Conservation (phyloP, 2,888 invertebrate genomes). For the Mechanitis mazaeus region DNA sequence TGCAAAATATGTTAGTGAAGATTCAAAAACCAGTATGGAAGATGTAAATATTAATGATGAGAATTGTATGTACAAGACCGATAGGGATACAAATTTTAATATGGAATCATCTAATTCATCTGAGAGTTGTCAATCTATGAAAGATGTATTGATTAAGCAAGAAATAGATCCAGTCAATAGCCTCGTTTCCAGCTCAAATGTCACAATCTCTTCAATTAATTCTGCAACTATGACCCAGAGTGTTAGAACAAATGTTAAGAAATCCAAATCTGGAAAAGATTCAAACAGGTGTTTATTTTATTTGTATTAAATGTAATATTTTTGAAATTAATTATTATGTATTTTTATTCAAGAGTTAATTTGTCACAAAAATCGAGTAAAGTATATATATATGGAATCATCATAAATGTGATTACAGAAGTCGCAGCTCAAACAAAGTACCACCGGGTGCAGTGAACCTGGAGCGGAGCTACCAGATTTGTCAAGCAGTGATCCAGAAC, state of each 20-base stretch:
- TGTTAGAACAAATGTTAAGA: constrained; percentile 52
- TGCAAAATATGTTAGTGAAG: constrained; percentile 66
- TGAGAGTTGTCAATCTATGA: constrained; percentile 69
- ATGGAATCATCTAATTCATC: constrained; percentile 73
- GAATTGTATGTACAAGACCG: constrained; percentile 68
- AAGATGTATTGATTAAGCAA: constrained; percentile 57
- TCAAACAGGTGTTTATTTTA: constrained; percentile 50
- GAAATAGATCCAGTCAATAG: constrained; percentile 51
- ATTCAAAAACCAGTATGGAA: constrained; percentile 68
- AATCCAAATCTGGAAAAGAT: constrained; percentile 62
- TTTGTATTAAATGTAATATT: no score
- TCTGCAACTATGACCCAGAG: constrained; percentile 52
- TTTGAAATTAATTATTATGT: no score
- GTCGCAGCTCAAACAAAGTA: constrained; percentile 81
- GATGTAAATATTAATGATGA: constrained; percentile 69
- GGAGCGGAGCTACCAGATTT: constrained; percentile 96
- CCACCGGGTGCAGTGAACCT: constrained; percentile 94
- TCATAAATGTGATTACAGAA: constrained; percentile 46
- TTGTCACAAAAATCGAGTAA: constrained; percentile 8
- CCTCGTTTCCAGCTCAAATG: constrained; percentile 52
- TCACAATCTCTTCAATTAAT: constrained; percentile 48
- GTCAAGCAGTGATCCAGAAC: constrained; percentile 94
- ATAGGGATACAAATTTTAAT: constrained; percentile 67
- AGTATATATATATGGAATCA: not conserved
- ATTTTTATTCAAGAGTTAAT: no score